Conservation (phyloP, 2,888 invertebrate genomes). For the Smittia sp. region DNA sequence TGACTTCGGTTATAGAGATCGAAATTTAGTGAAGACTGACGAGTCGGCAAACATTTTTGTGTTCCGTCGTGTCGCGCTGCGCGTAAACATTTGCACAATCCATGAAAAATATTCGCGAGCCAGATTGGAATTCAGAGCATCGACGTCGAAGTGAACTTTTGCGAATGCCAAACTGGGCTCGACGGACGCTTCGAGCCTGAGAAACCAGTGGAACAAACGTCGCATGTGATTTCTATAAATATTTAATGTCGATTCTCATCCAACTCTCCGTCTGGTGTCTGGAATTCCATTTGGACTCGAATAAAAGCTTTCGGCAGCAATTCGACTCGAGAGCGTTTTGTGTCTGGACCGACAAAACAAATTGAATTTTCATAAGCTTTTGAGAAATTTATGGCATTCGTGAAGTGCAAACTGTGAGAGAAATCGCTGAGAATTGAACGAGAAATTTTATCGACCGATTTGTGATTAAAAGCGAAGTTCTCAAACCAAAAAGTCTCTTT, state of each 20-base stretch:
- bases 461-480: not conserved
- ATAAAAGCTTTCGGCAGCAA: not conserved
- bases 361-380: constrained; percentile 1
- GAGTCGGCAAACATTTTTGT: no score
- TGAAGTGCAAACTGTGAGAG: not conserved
- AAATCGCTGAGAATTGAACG: not conserved
- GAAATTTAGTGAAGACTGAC: no score
- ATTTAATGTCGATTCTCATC: not conserved
- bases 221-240: not conserved
- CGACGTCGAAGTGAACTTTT: no score
- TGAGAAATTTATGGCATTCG: not conserved
- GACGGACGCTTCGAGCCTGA: no score
- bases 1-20: no score
- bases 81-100: no score
- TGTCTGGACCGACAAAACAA: not conserved
- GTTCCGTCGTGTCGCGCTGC: no score
- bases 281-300: not conserved
- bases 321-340: not conserved
- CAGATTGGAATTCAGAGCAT: no score
- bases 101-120: no score
- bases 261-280: not conserved
- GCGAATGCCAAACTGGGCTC: no score
- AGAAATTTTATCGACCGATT: not conserved
- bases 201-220: not conserved
- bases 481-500: not conserved